Percentiles rank a stretch among this genome's conserved stretches.
Evolutionary conservation across 2,113 vertebrate species (phyloP).

Genomic region (Lepidothrix coronata): DNA sequence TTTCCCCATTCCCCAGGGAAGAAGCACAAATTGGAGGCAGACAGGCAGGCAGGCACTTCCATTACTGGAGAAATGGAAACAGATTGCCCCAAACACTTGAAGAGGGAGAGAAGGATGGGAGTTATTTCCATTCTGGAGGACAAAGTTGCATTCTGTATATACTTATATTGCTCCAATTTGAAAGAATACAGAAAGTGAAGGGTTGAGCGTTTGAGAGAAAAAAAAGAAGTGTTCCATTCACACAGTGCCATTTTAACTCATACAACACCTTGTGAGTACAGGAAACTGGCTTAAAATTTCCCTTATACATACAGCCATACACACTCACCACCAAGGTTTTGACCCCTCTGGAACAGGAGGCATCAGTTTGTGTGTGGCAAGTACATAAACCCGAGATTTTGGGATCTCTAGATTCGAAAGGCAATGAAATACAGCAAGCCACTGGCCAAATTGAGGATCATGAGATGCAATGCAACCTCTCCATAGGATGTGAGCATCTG

Average conservation of each 20-base stretch:
- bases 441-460: neutral
- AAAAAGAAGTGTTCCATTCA: neutral
- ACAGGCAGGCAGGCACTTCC: neutral
- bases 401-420: neutral
- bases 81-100: neutral
- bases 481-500: neutral
- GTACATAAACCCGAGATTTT: neutral
- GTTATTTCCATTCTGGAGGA: neutral
- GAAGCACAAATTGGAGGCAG: neutral
- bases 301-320: neutral
- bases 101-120: neutral
- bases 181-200: neutral
- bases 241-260: neutral
- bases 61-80: neutral
- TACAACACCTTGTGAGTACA: neutral
- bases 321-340: neutral
- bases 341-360: neutral
- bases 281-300: neutral
- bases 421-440: neutral
- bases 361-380: neutral
- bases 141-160: neutral
- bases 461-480: neutral
- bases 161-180: neutral
- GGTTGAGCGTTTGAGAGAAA: neutral
- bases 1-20: neutral